phyloP scores from a whole-genome alignment of 2,797 vertebrate genomes.

The Nothura maculosa region DNA sequence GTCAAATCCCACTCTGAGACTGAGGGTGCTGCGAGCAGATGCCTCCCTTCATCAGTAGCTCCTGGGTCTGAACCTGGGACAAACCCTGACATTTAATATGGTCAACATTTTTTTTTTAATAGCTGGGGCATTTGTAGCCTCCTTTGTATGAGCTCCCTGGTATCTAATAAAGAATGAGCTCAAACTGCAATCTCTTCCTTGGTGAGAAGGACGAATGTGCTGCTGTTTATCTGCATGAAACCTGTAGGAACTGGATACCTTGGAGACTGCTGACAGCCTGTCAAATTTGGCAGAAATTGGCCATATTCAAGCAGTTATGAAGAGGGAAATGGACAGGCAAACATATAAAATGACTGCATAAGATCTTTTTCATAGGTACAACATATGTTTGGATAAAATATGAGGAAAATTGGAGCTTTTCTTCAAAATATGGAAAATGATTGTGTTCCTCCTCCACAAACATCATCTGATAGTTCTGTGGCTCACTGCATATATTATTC shows the following conservation, averaged over 20 bases:
- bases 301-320: not conserved
- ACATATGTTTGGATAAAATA: not conserved
- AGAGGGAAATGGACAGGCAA: not conserved
- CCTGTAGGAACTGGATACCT: rapidly evolving
- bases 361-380: not conserved
- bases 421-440: not conserved
- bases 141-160: not conserved
- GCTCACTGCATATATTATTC: not conserved
- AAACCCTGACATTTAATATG: not conserved
- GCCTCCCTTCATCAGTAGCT: not conserved
- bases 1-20: not conserved
- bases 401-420: not conserved
- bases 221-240: not conserved
- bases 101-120: not conserved
- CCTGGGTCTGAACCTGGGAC: not conserved
- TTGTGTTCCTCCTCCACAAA: not conserved
- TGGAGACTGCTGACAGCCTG: not conserved
- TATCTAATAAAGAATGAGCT: not conserved
- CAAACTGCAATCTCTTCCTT: not conserved
- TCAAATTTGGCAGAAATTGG: not conserved
- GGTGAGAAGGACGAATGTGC: rapidly evolving
- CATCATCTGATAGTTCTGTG: not conserved
- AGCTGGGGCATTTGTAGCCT: not conserved
- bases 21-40: rapidly evolving
- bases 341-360: not conserved